These are phyloP conservation scores for Vicugna pacos DNA, from an alignment of 2,113 vertebrate species.

Conservation along the genomic window DNA sequence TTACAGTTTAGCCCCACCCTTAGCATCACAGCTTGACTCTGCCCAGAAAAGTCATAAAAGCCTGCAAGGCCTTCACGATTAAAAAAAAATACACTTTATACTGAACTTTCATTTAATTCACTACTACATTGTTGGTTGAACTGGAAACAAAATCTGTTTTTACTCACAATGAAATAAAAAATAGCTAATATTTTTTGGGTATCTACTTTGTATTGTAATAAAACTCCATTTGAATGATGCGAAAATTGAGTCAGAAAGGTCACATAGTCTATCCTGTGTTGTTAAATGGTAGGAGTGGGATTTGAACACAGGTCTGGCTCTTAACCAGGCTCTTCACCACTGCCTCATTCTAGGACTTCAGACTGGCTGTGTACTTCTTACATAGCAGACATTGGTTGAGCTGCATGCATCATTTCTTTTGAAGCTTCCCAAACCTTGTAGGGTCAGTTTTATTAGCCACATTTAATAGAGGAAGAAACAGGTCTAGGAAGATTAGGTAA, in stretches of 20 bases:
- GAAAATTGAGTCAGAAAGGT: constrained; percentile 36
- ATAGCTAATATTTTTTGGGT: neutral
- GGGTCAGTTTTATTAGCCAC: neutral
- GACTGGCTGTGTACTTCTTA: neutral
- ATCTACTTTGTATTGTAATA: neutral
- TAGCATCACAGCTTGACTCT: constrained; percentile 67
- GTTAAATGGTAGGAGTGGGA: neutral
- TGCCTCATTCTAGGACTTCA: neutral
- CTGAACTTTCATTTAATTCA: constrained; percentile 13
- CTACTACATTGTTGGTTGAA: neutral
- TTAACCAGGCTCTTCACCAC: neutral
- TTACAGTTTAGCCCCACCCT: constrained; percentile 82
- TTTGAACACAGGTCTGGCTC: neutral
- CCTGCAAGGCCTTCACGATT: neutral
- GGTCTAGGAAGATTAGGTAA: neutral
- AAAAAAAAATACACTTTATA: neutral
- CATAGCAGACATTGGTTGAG: neutral
- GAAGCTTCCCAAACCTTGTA: neutral
- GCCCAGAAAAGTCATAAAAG: constrained; percentile 44
- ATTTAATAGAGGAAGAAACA: neutral
- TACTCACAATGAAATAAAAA: constrained; percentile 26
- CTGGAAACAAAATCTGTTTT: constrained; percentile 32
- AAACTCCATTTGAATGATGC: constrained; percentile 31
- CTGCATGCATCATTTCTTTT: neutral
- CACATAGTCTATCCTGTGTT: neutral